phyloP scores from a whole-genome alignment of 2,113 vertebrate species.

The Peromyscus polionotus region DNA sequence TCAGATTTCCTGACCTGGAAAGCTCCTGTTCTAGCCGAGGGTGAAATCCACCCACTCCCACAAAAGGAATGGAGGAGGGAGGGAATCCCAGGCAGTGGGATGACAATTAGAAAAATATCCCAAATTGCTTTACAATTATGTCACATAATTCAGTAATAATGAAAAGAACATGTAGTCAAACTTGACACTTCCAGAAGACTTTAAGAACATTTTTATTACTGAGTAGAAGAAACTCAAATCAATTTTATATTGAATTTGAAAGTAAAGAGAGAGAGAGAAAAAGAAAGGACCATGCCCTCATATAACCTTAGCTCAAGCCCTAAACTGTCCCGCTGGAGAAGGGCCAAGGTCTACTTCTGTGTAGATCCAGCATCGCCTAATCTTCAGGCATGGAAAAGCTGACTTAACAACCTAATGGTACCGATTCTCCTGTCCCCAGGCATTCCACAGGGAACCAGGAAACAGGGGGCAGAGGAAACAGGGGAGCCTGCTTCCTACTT shows the following conservation, averaged over 20 bases:
- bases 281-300: background rate
- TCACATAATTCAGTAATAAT: background rate
- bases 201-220: background rate
- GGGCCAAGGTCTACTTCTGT: background rate
- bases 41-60: background rate
- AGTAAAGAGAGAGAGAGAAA: background rate
- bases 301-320: background rate
- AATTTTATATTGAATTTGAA: conserved; percentile 46
- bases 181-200: background rate
- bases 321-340: background rate
- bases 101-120: conserved; percentile 5
- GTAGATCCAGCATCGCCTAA: background rate
- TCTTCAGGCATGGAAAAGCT: background rate
- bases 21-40: conserved; percentile 1
- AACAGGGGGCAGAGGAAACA: background rate
- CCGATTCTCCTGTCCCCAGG: background rate
- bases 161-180: conserved; percentile 1
- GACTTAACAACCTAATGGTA: background rate
- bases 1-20: background rate
- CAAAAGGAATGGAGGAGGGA: background rate
- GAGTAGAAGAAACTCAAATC: conserved; percentile 27
- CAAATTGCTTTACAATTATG: conserved; percentile 12
- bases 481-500: conserved; percentile 9
- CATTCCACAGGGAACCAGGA: conserved; percentile 4
- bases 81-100: conserved; percentile 13